Conservation (phyloP, 2,113 vertebrate genomes). For the Choloepus hoffmanni region DNA sequence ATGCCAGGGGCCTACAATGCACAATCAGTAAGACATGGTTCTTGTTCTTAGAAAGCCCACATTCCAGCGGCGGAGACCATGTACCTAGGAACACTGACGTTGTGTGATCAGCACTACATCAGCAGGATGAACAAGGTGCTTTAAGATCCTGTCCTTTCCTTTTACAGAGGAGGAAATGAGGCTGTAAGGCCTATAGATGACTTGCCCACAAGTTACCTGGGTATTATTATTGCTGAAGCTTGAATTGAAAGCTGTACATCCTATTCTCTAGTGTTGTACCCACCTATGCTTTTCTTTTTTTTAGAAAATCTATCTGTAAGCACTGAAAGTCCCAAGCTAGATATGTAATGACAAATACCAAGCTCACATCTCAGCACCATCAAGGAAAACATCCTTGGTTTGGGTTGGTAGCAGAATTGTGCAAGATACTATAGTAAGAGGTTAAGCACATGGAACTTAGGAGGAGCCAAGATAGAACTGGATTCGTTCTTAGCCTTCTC, state of each 20-base stretch:
- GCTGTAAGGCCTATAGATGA: not conserved
- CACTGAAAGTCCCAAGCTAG: not conserved
- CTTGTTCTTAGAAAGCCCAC: not conserved
- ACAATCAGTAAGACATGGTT: conserved; percentile 11
- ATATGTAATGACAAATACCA: not conserved
- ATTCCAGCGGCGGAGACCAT: not conserved
- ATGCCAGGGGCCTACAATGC: not conserved
- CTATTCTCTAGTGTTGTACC: not conserved
- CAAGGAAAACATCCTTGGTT: not conserved
- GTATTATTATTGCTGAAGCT: not conserved
- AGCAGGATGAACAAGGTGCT: not conserved
- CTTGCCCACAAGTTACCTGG: not conserved
- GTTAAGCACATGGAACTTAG: not conserved
- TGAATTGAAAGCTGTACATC: not conserved
- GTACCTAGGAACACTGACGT: not conserved
- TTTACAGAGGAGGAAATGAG: not conserved
- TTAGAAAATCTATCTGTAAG: not conserved
- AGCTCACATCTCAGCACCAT: not conserved
- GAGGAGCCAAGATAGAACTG: not conserved
- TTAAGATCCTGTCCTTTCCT: not conserved
- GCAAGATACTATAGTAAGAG: not conserved
- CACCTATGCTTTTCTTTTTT: not conserved
- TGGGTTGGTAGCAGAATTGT: not conserved
- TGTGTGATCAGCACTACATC: not conserved
- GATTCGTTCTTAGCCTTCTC: not conserved